These are phyloP conservation scores for Nomada ferruginata DNA, from an alignment of 2,888 invertebrate genomes.

Conservation along the genomic window DNA sequence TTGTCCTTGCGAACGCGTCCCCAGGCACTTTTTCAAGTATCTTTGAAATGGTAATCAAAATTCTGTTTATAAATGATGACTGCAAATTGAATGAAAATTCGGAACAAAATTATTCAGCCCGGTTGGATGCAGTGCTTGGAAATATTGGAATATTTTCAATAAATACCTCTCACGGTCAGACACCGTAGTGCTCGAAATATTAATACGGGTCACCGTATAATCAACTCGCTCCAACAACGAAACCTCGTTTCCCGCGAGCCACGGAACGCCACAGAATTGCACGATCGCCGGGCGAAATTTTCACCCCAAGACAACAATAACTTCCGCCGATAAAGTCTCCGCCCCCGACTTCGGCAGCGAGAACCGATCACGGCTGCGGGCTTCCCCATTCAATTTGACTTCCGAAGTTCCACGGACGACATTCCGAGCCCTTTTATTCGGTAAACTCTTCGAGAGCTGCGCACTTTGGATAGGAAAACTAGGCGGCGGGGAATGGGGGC, in stretches of 20 bases:
- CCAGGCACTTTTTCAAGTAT: neutral
- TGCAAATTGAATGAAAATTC: too few relatives aligned
- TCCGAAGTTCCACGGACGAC: conserved; percentile 50
- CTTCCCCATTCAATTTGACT: conserved; percentile 67
- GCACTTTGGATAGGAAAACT: conserved; percentile 50
- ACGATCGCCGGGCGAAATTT: conserved; percentile 28
- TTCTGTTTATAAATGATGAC: too few relatives aligned
- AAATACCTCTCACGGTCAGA: too few relatives aligned
- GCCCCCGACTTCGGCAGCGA: conserved; percentile 26
- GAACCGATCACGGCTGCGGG: conserved; percentile 44
- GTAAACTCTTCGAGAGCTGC: conserved; percentile 56
- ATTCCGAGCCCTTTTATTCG: conserved; percentile 62
- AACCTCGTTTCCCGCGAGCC: neutral
- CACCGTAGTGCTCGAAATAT: too few relatives aligned
- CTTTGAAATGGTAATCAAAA: too few relatives aligned
- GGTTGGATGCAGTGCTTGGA: too few relatives aligned
- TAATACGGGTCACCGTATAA: neutral
- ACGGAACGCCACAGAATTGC: neutral
- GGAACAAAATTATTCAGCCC: too few relatives aligned
- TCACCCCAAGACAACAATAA: conserved; percentile 50
- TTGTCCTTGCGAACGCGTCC: neutral
- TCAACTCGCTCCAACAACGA: neutral
- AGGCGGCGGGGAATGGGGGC: conserved; percentile 42
- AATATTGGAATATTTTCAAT: too few relatives aligned
- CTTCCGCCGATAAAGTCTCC: conserved; percentile 41